Percentiles rank a stretch among this genome's conserved stretches.
Evolutionary conservation across 1,140 invertebrate species (phyloP).

Genomic region (Drosophila setifemur): DNA sequence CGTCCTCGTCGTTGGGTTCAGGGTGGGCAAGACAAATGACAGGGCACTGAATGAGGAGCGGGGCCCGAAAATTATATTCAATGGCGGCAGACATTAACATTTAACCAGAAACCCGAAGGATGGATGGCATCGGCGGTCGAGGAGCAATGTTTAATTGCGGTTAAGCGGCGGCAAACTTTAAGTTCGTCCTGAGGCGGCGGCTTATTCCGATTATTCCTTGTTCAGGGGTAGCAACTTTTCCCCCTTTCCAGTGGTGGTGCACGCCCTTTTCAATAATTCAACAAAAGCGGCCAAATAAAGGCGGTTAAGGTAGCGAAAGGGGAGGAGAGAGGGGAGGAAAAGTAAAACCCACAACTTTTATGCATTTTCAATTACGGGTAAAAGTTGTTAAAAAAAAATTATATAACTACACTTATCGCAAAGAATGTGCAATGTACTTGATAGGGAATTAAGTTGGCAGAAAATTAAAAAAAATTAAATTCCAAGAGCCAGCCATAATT

Average conservation of each 20-base stretch:
- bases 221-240: conserved; percentile 49
- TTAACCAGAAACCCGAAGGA: not conserved
- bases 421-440: not conserved
- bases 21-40: conserved; percentile 75
- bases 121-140: not conserved
- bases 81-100: conserved; percentile 36
- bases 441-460: no score
- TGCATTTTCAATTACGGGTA: conserved; percentile 68
- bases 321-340: not conserved
- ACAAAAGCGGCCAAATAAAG: conserved; percentile 46
- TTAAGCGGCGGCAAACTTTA: conserved; percentile 67
- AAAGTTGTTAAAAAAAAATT: conserved; percentile 45
- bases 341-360: conserved; percentile 49
- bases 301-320: conserved; percentile 2
- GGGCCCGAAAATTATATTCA: conserved; percentile 64
- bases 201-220: conserved; percentile 21
- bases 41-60: conserved; percentile 39
- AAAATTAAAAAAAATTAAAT: no score
- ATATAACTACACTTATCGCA: not conserved
- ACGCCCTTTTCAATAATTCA: conserved; percentile 76
- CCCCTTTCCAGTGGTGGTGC: conserved; percentile 18
- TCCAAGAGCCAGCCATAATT: no score
- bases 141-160: conserved; percentile 68
- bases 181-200: conserved; percentile 31
- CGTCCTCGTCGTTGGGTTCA: conserved; percentile 16